Percentiles rank a stretch among this genome's conserved stretches.
phyloP scores from a whole-genome alignment of 92 coral and sea anemone species.

The Palythoa grandis region DNA sequence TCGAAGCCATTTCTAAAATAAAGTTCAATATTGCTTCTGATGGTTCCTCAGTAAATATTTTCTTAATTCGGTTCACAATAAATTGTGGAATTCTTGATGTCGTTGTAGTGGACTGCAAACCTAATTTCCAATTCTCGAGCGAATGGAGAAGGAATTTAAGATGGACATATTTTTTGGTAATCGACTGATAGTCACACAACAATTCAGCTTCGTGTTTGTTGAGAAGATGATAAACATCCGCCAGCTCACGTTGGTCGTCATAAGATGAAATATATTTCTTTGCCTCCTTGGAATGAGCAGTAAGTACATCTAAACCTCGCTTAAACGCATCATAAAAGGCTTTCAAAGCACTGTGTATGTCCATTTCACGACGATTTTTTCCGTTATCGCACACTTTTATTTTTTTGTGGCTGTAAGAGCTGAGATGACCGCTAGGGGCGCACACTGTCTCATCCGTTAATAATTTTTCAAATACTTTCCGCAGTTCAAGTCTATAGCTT shows the following conservation, averaged over 20 bases:
- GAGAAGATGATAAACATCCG: slow-evolving; percentile 19
- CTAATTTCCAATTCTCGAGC: background rate
- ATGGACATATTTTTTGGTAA: slow-evolving; percentile 17
- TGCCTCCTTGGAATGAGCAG: slow-evolving; percentile 20
- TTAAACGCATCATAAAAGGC: background rate
- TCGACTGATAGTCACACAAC: slow-evolving; percentile 13
- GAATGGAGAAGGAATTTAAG: slow-evolving; percentile 23
- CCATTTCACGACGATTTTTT: background rate
- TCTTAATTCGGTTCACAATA: background rate
- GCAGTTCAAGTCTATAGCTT: slow-evolving; percentile 21
- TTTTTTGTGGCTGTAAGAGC: background rate
- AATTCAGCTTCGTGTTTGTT: slow-evolving; percentile 6
- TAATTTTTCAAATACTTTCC: background rate
- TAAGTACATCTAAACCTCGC: background rate
- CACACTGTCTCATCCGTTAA: background rate
- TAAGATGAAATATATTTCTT: background rate
- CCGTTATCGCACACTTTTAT: background rate
- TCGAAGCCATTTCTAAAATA: background rate
- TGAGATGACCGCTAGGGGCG: background rate
- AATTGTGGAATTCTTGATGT: background rate
- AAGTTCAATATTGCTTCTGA: slow-evolving; percentile 1
- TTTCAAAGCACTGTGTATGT: background rate
- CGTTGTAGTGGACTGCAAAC: background rate
- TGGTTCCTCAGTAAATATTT: slow-evolving; percentile 1
- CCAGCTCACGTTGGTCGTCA: slow-evolving; percentile 6